Percentiles rank a stretch among this genome's conserved stretches.
These are phyloP conservation scores for Contarinia nasturtii DNA, from an alignment of 1,140 invertebrate species.

Conservation along the genomic window DNA sequence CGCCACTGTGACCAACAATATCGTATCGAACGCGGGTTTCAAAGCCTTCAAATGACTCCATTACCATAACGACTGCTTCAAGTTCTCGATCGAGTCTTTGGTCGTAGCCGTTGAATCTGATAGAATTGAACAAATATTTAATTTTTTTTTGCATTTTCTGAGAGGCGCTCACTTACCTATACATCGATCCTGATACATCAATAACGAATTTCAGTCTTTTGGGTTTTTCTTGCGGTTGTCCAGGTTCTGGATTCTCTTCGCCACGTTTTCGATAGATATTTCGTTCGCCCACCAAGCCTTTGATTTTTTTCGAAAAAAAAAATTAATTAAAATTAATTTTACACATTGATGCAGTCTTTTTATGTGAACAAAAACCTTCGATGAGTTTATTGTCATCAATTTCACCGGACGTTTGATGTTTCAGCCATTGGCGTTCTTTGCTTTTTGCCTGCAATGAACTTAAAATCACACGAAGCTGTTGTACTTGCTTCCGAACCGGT, in stretches of 20 bases:
- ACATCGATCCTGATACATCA: slow-evolving; percentile 94
- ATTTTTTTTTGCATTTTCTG: too few species aligned
- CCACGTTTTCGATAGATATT: slow-evolving; percentile 69
- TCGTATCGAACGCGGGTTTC: slow-evolving; percentile 84
- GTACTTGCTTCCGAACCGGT: slow-evolving; percentile 58
- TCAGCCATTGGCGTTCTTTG: slow-evolving; percentile 83
- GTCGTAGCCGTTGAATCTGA: slow-evolving; percentile 80
- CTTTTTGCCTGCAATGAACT: slow-evolving; percentile 71
- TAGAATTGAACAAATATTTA: too few species aligned
- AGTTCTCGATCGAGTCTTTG: slow-evolving; percentile 76
- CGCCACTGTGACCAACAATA: slow-evolving; percentile 86
- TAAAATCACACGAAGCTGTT: slow-evolving; percentile 40
- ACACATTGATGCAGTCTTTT: too few species aligned
- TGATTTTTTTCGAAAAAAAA: too few species aligned
- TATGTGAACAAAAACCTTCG: too few species aligned
- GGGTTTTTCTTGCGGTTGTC: slow-evolving; percentile 66
- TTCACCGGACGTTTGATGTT: slow-evolving; percentile 84
- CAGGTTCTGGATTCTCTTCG: slow-evolving; percentile 69
- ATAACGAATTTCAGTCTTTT: slow-evolving; percentile 77
- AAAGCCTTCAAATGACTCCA: slow-evolving; percentile 83
- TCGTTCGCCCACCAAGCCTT: slow-evolving; percentile 80
- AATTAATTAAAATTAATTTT: too few species aligned
- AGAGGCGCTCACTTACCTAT: slow-evolving; percentile 57
- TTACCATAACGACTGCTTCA: slow-evolving; percentile 81
- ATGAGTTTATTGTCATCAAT: slow-evolving; percentile 90